Evolutionary conservation across 2,113 vertebrate genomes (phyloP), one percentile per base, ranked within the genome.

Genomic region (Syngnathoides biaculeatus): DNA sequence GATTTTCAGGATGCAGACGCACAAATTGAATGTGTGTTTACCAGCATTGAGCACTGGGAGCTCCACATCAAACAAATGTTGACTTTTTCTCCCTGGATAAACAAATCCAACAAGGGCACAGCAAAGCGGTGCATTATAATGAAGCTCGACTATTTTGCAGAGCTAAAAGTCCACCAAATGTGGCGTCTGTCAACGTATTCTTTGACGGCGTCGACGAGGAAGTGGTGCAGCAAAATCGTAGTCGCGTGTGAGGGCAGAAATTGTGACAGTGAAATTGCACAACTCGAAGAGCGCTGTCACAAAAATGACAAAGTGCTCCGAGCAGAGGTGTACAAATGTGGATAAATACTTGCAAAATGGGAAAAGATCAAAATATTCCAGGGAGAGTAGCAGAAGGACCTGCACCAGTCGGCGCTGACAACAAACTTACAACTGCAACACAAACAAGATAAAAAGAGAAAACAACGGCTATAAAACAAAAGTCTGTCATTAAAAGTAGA

Each of bases 261-360:
- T 42, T 64, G 64, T 79, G 78, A 84, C 76, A 79, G 74, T 61
- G 65, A 76, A 74, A 84, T 81, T 71, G 75, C 52, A 65, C 39
- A 67, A 20, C 67, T 35, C 30, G 77, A 78, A 86, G 79, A 75
- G 71, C 71, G 50, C 65, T 74, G 77, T 72, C 58, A 81, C 45
- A 69, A 70, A 50, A 75, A 67, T 10, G 56, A 71, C 52, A 69
- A 60, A 48, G 35, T 11, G 50, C 57, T 68, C 40, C 45, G 15
- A 48, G 5, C 15, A 48, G 45, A 17, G 15, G 14, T 48, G 45
- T 48, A 48, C 45, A 48, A 48, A 48, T 48, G 14, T 15, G 45
- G 19, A 48, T 17, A 48, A 48, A 48, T 2, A 19, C 45, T 17
- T 48, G 9, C 10, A 55, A 56, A 56, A 30, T 15, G n/a, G 20